A percentile compares a stretch with the other conserved stretches of the same genome.
Evolutionary conservation across 2,113 vertebrate genomes (phyloP).

Genomic region (Pelecanus crispus): DNA sequence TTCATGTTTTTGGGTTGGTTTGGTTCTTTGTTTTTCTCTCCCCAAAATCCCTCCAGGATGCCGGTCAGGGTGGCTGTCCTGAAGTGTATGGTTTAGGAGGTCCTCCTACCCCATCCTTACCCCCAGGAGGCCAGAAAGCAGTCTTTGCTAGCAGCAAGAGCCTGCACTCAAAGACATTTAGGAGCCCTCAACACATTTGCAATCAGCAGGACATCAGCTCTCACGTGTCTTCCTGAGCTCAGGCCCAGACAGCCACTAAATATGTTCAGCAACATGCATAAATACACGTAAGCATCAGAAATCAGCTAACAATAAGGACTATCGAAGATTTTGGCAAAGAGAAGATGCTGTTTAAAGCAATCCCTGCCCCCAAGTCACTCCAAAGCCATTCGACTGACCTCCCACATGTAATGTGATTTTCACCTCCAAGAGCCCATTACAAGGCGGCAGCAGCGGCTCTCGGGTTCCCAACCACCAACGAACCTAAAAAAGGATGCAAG

Average conservation of each 20-base stretch:
- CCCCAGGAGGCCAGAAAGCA: rapidly evolving
- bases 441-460: not conserved
- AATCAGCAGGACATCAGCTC: not conserved
- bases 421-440: not conserved
- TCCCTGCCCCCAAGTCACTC: not conserved
- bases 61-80: not conserved
- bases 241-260: not conserved
- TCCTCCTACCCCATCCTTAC: not conserved
- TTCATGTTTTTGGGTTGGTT: not conserved
- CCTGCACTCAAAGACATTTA: not conserved
- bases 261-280: not conserved
- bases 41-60: not conserved
- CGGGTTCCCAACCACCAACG: rapidly evolving
- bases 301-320: not conserved
- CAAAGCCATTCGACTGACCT: not conserved
- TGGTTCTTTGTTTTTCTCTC: not conserved
- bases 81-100: not conserved
- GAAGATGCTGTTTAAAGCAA: not conserved
- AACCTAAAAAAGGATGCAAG: not conserved
- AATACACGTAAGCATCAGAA: not conserved
- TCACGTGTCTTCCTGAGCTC: not conserved
- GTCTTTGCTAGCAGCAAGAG: not conserved
- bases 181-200: not conserved
- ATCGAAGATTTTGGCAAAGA: not conserved
- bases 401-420: not conserved